Base-by-base conservation (phyloP, 2,888 invertebrate species). In the Prenolepis imparis region DNA sequence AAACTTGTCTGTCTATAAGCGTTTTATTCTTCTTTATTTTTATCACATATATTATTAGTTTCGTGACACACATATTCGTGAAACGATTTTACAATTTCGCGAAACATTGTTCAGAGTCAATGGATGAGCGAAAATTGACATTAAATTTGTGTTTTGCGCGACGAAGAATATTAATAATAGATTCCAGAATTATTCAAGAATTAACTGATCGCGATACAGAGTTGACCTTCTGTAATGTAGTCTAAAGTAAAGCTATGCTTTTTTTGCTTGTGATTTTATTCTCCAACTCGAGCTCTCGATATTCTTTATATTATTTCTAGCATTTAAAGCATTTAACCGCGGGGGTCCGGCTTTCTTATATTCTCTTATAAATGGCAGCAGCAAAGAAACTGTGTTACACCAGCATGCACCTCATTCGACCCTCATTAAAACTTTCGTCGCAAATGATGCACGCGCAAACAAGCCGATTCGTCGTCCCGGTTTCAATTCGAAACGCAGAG, bases 381-480 rank as follows among this genome's bases (percentile, higher is more conserved):
- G 6, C 28, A 41, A 52, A 57, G 57, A 44, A 70, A 70, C 24
- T 12, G 57, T 44, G 68, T 59, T 68, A 57, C 55, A 39, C 32
- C 15, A 8, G 24, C 68, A 44, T 41, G 21, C 57, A 18, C 36
- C 68, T 80, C 36, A 80, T 70, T 78, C 24, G 68, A 68, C 11
- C 6, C 68, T 78, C 78, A 59, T 78, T 78, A 78, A 59, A 78
- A 68, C 78, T 78, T 68, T 32, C 21, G 18, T 68, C 44, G 68
- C 78, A 12, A 61, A n/a, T 57, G 44, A 59, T 68, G 68, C 44
- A n/a, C 57, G 67, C 67, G 32, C 57, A 48, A 48, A 28, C 48
- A 24, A 21, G 11, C 32, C 18, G 52, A 68, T 32, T 59, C n/a
- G 78, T 59, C n/a, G 78, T 70, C 12, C 78, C n/a, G 70, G 70